These are phyloP conservation scores for Pantala flavescens DNA, from an alignment of 1,140 invertebrate genomes.

Conservation along the genomic window DNA sequence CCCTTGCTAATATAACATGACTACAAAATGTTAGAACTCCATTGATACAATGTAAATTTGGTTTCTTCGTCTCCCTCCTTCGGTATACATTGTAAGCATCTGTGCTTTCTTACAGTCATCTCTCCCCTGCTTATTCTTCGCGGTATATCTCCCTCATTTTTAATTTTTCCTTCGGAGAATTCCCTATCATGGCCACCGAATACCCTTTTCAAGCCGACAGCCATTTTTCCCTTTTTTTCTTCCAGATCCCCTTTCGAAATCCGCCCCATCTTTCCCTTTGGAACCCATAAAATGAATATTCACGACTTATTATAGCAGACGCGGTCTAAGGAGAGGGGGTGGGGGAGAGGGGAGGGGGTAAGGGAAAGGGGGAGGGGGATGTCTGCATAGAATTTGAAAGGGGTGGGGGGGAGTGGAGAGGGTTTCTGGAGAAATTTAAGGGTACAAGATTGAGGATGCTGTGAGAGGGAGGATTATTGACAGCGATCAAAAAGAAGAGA, in stretches of 20 bases:
- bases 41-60: no score
- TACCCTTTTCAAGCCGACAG: background rate
- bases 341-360: background rate
- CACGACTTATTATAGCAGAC: constrained; percentile 5
- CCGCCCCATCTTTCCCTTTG: background rate
- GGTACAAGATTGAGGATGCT: no score
- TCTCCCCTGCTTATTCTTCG: no score
- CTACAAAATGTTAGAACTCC: no score
- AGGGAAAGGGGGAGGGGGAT: background rate
- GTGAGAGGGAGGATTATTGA: no score
- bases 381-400: background rate
- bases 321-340: background rate
- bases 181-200: background rate
- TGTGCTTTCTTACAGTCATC: no score
- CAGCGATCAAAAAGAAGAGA: no score
- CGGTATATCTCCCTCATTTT: no score
- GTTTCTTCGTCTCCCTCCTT: no score
- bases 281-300: constrained; percentile 8
- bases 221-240: background rate
- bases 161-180: no score
- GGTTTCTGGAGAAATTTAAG: background rate
- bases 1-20: no score
- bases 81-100: no score
- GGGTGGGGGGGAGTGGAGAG: background rate
- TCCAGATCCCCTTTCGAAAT: background rate